These are phyloP conservation scores for Platygyra sinensis DNA, from an alignment of 64 coral and sea anemone genomes.

Conservation along the genomic window DNA sequence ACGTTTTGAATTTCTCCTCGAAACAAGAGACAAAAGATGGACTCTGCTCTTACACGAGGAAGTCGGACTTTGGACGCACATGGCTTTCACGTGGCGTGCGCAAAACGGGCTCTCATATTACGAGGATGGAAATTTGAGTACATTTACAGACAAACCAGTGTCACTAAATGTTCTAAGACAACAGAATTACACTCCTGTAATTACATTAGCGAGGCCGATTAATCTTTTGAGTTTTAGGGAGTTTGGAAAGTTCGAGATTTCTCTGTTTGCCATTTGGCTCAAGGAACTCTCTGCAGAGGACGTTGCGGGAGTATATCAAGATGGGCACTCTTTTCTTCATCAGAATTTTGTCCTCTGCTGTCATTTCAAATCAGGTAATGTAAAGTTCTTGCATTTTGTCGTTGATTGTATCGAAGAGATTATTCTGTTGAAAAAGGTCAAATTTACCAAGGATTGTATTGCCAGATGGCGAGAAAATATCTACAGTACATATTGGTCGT, in stretches of 20 bases:
- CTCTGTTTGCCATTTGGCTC: constrained; percentile 88
- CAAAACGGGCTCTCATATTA: constrained; percentile 32
- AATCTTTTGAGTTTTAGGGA: constrained; percentile 12
- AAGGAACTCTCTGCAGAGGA: constrained; percentile 58
- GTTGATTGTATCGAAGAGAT: too few species aligned
- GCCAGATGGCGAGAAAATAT: too few species aligned
- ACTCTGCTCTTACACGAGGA: constrained; percentile 40
- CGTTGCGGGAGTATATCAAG: constrained; percentile 47
- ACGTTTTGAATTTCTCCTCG: constrained; percentile 61
- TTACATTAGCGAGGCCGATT: constrained; percentile 77
- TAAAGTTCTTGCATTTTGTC: not conserved
- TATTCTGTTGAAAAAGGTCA: too few species aligned
- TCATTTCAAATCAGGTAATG: constrained; percentile 63
- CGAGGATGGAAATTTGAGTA: constrained; percentile 79
- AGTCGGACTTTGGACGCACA: constrained; percentile 48
- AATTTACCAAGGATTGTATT: too few species aligned
- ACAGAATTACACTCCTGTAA: constrained; percentile 72
- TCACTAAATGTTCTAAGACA: not conserved
- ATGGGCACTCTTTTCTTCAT: constrained; percentile 37
- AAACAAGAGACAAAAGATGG: constrained; percentile 52
- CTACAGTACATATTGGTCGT: too few species aligned
- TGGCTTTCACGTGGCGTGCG: constrained; percentile 55
- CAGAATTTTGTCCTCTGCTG: constrained; percentile 57
- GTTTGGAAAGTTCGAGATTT: constrained; percentile 87
- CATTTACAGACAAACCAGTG: constrained; percentile 45